Conservation (phyloP, 1,140 invertebrate species). For the Conopomorpha cramerella region DNA sequence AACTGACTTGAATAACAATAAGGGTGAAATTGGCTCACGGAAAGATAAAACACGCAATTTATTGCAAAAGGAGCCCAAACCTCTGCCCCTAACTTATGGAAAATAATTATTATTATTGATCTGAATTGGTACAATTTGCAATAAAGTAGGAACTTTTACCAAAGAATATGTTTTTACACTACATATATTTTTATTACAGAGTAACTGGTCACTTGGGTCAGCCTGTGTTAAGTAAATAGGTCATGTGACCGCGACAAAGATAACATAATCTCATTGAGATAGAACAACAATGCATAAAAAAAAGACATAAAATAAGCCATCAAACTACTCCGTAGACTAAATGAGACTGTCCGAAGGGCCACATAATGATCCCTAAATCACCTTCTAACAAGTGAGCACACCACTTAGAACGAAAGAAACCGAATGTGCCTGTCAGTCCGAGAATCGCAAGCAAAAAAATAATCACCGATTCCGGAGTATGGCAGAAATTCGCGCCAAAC, state of each 20-base stretch:
- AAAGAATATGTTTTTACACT: no score
- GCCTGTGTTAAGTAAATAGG: background rate
- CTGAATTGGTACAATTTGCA: no score
- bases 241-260: no score
- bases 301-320: background rate
- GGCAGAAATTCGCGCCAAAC: conserved; percentile 56
- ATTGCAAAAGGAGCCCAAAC: no score
- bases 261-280: background rate
- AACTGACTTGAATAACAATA: conserved; percentile 47
- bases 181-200: no score
- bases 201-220: background rate
- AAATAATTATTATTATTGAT: no score
- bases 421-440: conserved; percentile 42
- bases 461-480: conserved; percentile 54
- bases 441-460: conserved; percentile 48
- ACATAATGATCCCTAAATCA: background rate
- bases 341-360: no score
- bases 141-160: background rate
- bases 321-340: background rate
- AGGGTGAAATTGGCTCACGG: conserved; percentile 41
- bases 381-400: background rate
- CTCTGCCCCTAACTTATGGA: no score
- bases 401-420: background rate
- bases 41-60: conserved; percentile 11
- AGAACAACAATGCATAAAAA: background rate